Evolutionary conservation across 1,140 invertebrate species (phyloP), one percentile per base, ranked within the genome.

Genomic region (Megalopta genalis): DNA sequence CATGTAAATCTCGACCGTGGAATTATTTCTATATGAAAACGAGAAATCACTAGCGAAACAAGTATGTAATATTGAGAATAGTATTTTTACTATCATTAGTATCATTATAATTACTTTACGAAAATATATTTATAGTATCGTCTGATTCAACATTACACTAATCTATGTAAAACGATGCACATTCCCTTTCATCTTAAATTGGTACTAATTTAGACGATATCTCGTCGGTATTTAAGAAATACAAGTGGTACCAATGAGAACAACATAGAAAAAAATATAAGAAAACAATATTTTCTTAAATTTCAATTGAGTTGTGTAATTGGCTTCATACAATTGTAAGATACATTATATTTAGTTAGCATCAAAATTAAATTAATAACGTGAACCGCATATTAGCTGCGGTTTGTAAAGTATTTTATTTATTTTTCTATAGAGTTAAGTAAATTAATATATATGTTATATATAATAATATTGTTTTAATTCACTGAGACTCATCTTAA

Each of bases 321-420:
- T 68, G 52, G 65, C 21, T 69, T 60, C 25, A 16, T 16, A 37
- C 6, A 21, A 32, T 25, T 69, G 59, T 77, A 84, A 81, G 74
- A 42, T 79, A 75, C 14, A 52, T 77, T 81, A 67, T 63, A 76
- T 77, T 68, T 76, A 80, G 59, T 79, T 75, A 72, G 37, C 12
- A 72, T 78, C 37, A 72, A 70, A 64, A 49, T 72, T 27, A 49
- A 46, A 63, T 57, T 57, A 71, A 49, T 74, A 39, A 77, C 63
- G 54, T 71, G 25, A 64, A 71, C 27, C 62, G 68, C 59, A 18
- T 49, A 14, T 65, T 62, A 46, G 8, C 60, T 69, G 62, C 70
- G 46, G 9, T 72, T 73, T 79, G 52, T 79, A 86, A 66, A 75
- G 72, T 82, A 76, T 73, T 82, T 86, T 86, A 85, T 85, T 86